Conservation (phyloP, 2,797 vertebrate genomes). For the Cryptoprocta ferox region DNA sequence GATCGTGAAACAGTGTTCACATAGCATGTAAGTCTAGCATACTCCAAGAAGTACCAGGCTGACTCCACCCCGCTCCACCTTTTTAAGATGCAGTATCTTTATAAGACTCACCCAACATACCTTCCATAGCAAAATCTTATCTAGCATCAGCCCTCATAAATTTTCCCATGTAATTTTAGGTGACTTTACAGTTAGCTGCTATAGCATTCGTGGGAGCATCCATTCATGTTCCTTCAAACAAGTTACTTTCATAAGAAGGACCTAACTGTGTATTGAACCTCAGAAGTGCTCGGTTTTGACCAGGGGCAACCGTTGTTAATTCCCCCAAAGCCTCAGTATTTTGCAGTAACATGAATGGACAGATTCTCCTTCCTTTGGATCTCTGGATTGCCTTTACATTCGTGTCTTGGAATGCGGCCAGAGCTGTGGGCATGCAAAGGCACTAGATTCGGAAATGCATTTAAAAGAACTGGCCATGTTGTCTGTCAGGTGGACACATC, state of each 20-base stretch:
- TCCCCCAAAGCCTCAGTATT: neutral
- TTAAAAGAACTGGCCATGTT: neutral
- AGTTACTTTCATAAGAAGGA: slow-evolving; percentile 33
- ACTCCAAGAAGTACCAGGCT: neutral
- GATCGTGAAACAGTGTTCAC: neutral
- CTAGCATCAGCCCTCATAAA: neutral
- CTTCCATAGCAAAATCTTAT: slow-evolving; percentile 12
- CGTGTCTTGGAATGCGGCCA: neutral
- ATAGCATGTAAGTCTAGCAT: neutral
- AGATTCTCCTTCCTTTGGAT: neutral
- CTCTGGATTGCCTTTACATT: neutral
- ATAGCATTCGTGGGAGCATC: neutral
- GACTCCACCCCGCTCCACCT: neutral
- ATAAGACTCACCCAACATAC: neutral
- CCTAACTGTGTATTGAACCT: neutral
- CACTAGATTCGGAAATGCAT: neutral
- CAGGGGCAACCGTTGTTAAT: neutral
- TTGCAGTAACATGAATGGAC: neutral
- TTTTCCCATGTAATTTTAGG: neutral
- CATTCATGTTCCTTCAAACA: neutral
- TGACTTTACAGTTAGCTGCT: neutral
- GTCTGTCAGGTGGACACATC: neutral
- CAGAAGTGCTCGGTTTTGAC: neutral
- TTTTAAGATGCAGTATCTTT: neutral
- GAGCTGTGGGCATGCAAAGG: neutral